Percentiles rank a stretch among this genome's conserved stretches.
These are phyloP conservation scores for Verasper variegatus DNA, from an alignment of 2,113 vertebrate species.

Conservation along the genomic window DNA sequence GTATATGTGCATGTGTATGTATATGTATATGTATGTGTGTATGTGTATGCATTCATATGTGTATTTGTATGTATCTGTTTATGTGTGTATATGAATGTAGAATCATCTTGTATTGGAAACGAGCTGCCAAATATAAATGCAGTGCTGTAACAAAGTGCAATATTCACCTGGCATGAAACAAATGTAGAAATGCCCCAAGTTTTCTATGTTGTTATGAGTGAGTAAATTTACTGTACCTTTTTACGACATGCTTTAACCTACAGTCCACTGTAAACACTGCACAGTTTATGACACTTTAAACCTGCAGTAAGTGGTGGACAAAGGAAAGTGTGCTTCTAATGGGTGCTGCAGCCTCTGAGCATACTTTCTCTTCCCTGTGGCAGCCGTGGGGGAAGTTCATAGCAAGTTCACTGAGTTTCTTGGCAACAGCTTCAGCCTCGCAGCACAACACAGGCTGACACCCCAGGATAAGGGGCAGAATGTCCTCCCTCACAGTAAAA, in stretches of 20 bases:
- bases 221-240: too few species aligned
- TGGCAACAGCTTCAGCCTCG: conserved; percentile 61
- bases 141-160: too few species aligned
- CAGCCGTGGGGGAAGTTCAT: conserved; percentile 53
- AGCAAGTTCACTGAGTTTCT: conserved; percentile 65
- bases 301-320: conserved; percentile 5
- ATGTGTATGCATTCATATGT: too few species aligned
- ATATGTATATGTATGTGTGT: neutral
- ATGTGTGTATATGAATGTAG: neutral
- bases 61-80: neutral
- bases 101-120: neutral
- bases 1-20: too few species aligned
- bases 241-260: neutral
- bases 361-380: conserved; percentile 4
- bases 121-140: neutral
- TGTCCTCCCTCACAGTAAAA: conserved; percentile 27
- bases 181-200: too few species aligned
- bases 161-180: too few species aligned
- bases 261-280: neutral
- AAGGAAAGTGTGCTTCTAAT: neutral
- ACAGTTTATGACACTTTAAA: neutral
- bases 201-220: too few species aligned
- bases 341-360: conserved; percentile 9
- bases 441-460: conserved; percentile 40
- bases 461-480: conserved; percentile 28